Evolutionary conservation across 2,888 invertebrate genomes (phyloP).

Genomic region (Unio delphinus): DNA sequence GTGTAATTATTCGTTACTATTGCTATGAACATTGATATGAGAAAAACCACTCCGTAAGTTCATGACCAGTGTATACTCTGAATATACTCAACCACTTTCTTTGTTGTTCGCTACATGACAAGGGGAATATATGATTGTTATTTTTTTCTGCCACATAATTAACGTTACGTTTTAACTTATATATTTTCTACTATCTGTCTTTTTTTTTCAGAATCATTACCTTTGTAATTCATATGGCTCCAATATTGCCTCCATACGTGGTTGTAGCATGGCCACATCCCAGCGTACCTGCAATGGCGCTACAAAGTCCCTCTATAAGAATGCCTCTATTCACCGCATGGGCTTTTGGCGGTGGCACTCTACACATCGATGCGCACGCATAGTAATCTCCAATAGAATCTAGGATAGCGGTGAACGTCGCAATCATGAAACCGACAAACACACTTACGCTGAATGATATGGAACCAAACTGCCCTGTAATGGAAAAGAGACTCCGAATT

Average conservation of each 20-base stretch:
- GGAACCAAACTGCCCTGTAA: conserved; percentile 51
- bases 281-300: conserved; percentile 85
- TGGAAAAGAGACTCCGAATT: neutral
- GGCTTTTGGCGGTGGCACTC: conserved; percentile 84
- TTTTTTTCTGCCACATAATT: no score
- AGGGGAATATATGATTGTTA: no score
- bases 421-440: conserved; percentile 46
- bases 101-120: no score
- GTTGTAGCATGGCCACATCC: conserved; percentile 90
- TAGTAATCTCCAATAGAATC: conserved; percentile 85
- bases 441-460: conserved; percentile 36
- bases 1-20: no score
- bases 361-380: conserved; percentile 80
- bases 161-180: no score
- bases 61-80: no score
- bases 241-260: conserved; percentile 91
- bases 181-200: neutral
- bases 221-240: conserved; percentile 89
- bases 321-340: conserved; percentile 84
- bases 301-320: conserved; percentile 85
- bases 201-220: conserved; percentile 71
- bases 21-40: no score
- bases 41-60: no score
- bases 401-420: conserved; percentile 50
- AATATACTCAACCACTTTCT: no score